Conservation (phyloP, 2,797 vertebrate genomes). For the Tapera naevia region DNA sequence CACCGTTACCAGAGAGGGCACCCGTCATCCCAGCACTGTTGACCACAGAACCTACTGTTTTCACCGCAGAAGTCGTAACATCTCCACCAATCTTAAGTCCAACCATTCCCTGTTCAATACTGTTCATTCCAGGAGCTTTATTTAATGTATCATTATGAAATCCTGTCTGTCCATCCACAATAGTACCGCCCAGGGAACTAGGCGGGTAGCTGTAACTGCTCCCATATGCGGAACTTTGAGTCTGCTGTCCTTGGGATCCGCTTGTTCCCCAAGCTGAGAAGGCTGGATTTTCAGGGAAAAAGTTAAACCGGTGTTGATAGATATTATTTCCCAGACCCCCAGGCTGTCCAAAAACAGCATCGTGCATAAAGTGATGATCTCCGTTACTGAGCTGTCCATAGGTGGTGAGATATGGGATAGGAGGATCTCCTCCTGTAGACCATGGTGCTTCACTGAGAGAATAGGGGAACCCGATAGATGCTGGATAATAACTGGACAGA, state of each 20-base stretch:
- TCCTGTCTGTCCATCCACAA: slow-evolving; percentile 92
- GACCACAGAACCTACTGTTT: slow-evolving; percentile 90
- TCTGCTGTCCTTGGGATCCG: slow-evolving; percentile 94
- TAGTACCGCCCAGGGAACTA: slow-evolving; percentile 91
- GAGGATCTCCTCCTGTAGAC: slow-evolving; percentile 96
- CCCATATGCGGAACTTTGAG: slow-evolving; percentile 92
- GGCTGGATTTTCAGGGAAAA: slow-evolving; percentile 94
- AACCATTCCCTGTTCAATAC: slow-evolving; percentile 95
- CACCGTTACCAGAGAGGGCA: slow-evolving; percentile 84
- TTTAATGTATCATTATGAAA: slow-evolving; percentile 93
- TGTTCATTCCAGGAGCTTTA: slow-evolving; percentile 95
- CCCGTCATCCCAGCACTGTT: slow-evolving; percentile 84
- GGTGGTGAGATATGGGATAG: slow-evolving; percentile 93
- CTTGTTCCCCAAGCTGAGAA: slow-evolving; percentile 96
- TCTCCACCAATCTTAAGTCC: slow-evolving; percentile 92
- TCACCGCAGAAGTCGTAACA: slow-evolving; percentile 85
- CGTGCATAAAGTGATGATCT: slow-evolving; percentile 95
- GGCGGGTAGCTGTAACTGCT: slow-evolving; percentile 95
- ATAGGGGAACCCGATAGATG: slow-evolving; percentile 94
- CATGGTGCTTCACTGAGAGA: slow-evolving; percentile 95
- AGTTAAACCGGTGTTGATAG: slow-evolving; percentile 95
- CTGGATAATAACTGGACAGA: slow-evolving; percentile 94
- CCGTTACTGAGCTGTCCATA: slow-evolving; percentile 96
- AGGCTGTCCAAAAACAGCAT: slow-evolving; percentile 94
- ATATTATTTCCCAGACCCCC: slow-evolving; percentile 92